Evolutionary conservation across 2,888 invertebrate species (phyloP).

Genomic region (Tetanocera ferruginea): DNA sequence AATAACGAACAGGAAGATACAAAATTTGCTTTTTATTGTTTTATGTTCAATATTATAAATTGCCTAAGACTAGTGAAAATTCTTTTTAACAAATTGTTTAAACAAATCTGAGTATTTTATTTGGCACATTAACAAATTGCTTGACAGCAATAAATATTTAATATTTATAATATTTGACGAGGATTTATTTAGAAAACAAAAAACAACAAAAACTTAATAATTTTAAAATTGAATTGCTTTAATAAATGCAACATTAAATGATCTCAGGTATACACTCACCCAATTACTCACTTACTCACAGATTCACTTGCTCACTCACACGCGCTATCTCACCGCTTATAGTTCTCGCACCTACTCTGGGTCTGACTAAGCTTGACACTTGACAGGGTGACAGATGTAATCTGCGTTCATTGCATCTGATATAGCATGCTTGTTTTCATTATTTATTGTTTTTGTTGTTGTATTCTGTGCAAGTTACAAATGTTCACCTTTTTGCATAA

Average conservation of each 20-base stretch:
- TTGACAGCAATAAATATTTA: too few species aligned
- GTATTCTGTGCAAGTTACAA: background rate
- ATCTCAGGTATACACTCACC: background rate
- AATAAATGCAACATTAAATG: background rate
- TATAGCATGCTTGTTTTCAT: background rate
- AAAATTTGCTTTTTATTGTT: too few species aligned
- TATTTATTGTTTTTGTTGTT: background rate
- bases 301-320: background rate
- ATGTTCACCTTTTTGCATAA: background rate
- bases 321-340: background rate
- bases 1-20: too few species aligned
- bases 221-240: background rate
- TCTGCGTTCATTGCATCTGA: background rate
- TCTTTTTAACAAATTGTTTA: too few species aligned
- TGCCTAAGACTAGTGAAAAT: too few species aligned
- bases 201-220: too few species aligned
- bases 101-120: too few species aligned
- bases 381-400: constrained; percentile 3
- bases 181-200: too few species aligned
- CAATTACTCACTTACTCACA: background rate
- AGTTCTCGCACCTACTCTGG: background rate
- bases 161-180: too few species aligned
- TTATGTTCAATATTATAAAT: too few species aligned
- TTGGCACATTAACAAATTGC: too few species aligned
- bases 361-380: background rate